These are phyloP conservation scores for Volucella inanis DNA, from an alignment of 2,888 invertebrate species.

Conservation along the genomic window DNA sequence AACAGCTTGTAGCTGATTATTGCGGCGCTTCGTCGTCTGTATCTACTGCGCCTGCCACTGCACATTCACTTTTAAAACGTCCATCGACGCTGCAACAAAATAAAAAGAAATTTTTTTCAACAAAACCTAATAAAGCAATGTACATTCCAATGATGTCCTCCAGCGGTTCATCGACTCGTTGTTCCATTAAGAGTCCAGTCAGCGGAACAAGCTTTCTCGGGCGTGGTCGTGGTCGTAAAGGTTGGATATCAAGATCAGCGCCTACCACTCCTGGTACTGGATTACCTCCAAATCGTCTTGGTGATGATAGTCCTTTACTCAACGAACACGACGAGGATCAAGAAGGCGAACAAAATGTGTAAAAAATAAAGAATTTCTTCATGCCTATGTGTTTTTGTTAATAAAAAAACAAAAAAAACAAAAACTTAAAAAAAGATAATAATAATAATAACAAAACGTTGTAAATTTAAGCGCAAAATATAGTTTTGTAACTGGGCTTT, in stretches of 20 bases:
- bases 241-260: slow-evolving; percentile 90
- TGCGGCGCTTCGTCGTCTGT: slow-evolving; percentile 64
- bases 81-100: slow-evolving; percentile 80
- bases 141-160: slow-evolving; percentile 86
- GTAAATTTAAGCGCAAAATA: slow-evolving; percentile 73
- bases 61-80: slow-evolving; percentile 77
- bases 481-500: slow-evolving; percentile 72
- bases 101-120: slow-evolving; percentile 83
- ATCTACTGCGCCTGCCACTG: slow-evolving; percentile 52
- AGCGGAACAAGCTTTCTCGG: slow-evolving; percentile 80
- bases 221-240: slow-evolving; percentile 83
- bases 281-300: slow-evolving; percentile 86
- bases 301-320: slow-evolving; percentile 87
- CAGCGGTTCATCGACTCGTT: slow-evolving; percentile 78
- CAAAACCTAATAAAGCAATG: slow-evolving; percentile 86
- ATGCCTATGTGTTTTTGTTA: slow-evolving; percentile 37
- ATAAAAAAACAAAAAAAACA: slow-evolving; percentile 13
- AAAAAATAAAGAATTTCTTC: slow-evolving; percentile 73
- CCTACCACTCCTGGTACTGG: slow-evolving; percentile 89
- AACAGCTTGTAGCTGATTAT: slow-evolving; percentile 61
- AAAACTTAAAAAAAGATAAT: slow-evolving; percentile 1
- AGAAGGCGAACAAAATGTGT: slow-evolving; percentile 78
- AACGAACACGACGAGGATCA: slow-evolving; percentile 85
- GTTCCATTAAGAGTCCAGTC: slow-evolving; percentile 81
- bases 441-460: slow-evolving; percentile 37